Conservation (phyloP, 2,113 vertebrate genomes). For the Heteronetta atricapilla region DNA sequence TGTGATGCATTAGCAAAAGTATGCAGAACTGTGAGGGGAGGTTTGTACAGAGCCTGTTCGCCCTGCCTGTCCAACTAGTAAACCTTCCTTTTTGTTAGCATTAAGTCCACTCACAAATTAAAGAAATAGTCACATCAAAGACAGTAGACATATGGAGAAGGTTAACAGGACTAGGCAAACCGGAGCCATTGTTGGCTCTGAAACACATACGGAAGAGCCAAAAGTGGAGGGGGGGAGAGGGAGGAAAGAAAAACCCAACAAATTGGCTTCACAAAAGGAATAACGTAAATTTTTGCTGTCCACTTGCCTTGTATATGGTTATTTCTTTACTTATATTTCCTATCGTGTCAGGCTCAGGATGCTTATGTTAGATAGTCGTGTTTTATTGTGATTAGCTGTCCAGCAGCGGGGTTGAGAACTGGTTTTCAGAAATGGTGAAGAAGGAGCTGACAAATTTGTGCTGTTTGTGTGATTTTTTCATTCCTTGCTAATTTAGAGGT, state of each 20-base stretch:
- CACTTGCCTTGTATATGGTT: neutral
- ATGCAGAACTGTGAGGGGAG: neutral
- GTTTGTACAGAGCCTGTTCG: neutral
- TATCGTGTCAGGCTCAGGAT: neutral
- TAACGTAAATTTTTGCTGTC: constrained; percentile 47
- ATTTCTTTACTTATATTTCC: constrained; percentile 5
- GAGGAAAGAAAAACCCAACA: neutral
- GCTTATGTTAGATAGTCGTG: neutral
- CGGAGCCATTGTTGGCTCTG: constrained; percentile 56
- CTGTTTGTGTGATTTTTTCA: neutral
- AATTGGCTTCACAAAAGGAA: neutral
- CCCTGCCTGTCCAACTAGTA: neutral
- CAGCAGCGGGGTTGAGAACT: neutral
- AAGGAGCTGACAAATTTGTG: neutral
- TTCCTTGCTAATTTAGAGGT: neutral
- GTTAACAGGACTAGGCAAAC: constrained; percentile 52
- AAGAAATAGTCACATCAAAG: constrained; percentile 41
- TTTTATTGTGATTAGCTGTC: neutral
- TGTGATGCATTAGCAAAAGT: neutral
- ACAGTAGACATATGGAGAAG: constrained; percentile 56
- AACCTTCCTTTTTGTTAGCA: constrained; percentile 24
- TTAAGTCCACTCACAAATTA: constrained; percentile 2
- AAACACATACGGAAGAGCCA: constrained; percentile 16
- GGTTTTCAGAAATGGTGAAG: neutral
- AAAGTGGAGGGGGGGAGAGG: neutral